Evolutionary conservation across 2,888 invertebrate genomes (phyloP).

Genomic region (Zygogramma bicolorata): DNA sequence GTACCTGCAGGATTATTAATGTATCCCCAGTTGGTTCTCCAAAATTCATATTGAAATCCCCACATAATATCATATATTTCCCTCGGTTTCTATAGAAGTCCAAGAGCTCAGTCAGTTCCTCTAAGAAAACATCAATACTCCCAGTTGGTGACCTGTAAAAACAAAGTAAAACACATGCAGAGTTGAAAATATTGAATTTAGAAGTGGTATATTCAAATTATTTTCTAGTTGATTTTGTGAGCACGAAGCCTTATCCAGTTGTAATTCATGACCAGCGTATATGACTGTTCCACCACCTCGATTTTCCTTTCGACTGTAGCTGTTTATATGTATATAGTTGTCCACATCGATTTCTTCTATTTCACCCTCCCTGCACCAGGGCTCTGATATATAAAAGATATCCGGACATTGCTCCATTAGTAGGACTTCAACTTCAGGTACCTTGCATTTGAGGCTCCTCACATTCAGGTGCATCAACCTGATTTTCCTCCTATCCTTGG

Average conservation of each 20-base stretch:
- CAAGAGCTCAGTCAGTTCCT: too few species aligned
- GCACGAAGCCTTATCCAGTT: neutral
- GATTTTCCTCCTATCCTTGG: too few species aligned
- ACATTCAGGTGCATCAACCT: too few species aligned
- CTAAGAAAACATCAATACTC: too few species aligned
- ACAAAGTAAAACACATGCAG: neutral
- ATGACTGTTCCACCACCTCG: too few species aligned
- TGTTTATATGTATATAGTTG: too few species aligned
- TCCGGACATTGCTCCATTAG: too few species aligned
- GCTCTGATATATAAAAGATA: neutral
- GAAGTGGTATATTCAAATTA: neutral
- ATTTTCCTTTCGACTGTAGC: neutral
- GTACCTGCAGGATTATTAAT: neutral
- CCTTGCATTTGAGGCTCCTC: too few species aligned
- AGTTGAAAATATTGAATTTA: neutral
- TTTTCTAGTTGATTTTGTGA: neutral
- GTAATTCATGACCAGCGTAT: neutral
- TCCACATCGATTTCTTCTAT: neutral
- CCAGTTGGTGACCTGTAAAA: neutral
- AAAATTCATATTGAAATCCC: constrained; percentile 1
- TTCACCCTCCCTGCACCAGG: neutral
- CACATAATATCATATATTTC: too few species aligned
- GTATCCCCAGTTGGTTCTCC: neutral
- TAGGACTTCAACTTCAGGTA: too few species aligned
- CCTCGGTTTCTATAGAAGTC: too few species aligned